Conservation (phyloP, 2,888 invertebrate species). For the Alcis repandata region DNA sequence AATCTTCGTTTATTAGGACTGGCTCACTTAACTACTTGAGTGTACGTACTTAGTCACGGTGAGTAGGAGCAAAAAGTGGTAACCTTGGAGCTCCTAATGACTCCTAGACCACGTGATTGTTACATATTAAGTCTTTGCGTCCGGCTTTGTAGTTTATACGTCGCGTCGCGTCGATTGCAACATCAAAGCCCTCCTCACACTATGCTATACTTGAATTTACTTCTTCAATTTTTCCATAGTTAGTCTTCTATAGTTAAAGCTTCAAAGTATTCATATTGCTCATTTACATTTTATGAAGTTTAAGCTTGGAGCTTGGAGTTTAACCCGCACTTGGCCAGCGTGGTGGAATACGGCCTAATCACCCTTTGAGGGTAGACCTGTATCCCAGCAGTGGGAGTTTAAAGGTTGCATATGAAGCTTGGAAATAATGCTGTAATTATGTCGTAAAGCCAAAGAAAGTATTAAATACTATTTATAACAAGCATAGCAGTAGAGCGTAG, state of each 20-base stretch:
- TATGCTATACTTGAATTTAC: neutral
- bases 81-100: slow-evolving; percentile 74
- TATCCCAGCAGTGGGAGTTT: too few species aligned
- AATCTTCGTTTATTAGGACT: neutral
- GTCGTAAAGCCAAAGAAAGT: too few species aligned
- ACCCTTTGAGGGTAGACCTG: too few species aligned
- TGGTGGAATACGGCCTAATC: too few species aligned
- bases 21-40: slow-evolving; percentile 9
- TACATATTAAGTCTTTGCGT: slow-evolving; percentile 66
- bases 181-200: neutral
- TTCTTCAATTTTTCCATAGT: too few species aligned
- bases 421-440: neutral
- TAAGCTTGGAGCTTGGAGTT: too few species aligned
- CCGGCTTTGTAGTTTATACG: slow-evolving; percentile 55
- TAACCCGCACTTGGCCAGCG: too few species aligned
- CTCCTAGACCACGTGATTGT: slow-evolving; percentile 65
- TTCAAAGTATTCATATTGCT: neutral
- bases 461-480: too few species aligned
- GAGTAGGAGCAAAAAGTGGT: slow-evolving; percentile 70
- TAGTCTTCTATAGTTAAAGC: too few species aligned
- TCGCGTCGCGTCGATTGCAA: slow-evolving; percentile 44
- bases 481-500: neutral
- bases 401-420: too few species aligned
- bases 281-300: neutral
- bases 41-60: slow-evolving; percentile 70